Evolutionary conservation across 2,888 invertebrate species (phyloP).

Genomic region (Drosophila ezoana): DNA sequence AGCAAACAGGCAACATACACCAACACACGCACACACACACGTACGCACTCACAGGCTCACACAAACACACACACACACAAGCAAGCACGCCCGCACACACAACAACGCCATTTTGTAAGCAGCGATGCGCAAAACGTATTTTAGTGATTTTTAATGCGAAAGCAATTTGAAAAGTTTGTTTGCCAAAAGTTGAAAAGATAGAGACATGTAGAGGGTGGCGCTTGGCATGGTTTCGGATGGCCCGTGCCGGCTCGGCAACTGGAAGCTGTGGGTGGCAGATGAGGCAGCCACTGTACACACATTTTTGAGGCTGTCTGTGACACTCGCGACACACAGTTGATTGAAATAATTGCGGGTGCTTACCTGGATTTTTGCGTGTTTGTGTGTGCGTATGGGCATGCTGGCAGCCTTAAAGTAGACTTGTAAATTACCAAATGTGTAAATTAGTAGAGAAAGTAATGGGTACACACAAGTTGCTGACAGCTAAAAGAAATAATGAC

Average conservation of each 20-base stretch:
- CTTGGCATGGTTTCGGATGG: background rate
- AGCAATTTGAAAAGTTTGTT: conserved; percentile 77
- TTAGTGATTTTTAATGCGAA: conserved; percentile 80
- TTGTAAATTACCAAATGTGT: conserved; percentile 57
- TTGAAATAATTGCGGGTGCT: conserved; percentile 57
- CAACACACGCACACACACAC: conserved; percentile 17
- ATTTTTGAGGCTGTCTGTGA: conserved; percentile 40
- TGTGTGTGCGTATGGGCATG: conserved; percentile 7
- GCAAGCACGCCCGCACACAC: background rate
- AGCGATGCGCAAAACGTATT: conserved; percentile 69
- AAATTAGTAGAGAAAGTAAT: conserved; percentile 47
- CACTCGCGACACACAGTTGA: conserved; percentile 54
- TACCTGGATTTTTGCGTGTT: background rate
- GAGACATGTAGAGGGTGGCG: conserved; percentile 31
- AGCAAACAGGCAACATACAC: conserved; percentile 38
- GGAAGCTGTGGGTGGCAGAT: conserved; percentile 45
- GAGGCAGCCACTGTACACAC: conserved; percentile 34
- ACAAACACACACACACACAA: conserved; percentile 19
- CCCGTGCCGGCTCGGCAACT: conserved; percentile 3
- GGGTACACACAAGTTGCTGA: conserved; percentile 36
- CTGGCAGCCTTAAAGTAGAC: conserved; percentile 35
- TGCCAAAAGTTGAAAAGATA: conserved; percentile 62
- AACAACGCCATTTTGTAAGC: conserved; percentile 49
- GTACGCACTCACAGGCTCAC: conserved; percentile 1
- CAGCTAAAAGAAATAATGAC: conserved; percentile 38